Percentiles rank a stretch among this genome's conserved stretches.
Conservation (phyloP, 2,888 invertebrate genomes). For the Hypena proboscidalis region DNA sequence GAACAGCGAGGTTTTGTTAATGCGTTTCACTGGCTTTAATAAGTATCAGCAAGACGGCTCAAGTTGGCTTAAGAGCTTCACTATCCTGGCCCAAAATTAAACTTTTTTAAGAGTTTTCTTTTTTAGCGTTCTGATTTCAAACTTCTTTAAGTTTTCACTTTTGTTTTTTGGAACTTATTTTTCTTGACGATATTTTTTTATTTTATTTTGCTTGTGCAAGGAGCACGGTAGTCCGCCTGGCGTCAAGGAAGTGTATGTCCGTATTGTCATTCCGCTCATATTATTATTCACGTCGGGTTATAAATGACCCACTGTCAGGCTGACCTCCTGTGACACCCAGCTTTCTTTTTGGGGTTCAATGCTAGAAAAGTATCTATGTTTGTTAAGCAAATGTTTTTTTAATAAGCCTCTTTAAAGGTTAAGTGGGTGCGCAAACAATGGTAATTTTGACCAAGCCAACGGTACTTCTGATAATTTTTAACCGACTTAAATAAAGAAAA, state of each 20-base stretch:
- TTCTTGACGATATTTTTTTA: background rate
- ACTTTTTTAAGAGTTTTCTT: too few relatives aligned
- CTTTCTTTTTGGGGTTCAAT: slow-evolving; percentile 59
- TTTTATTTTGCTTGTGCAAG: slow-evolving; percentile 24
- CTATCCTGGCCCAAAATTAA: too few relatives aligned
- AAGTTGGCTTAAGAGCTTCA: too few relatives aligned
- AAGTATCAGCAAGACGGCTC: too few relatives aligned
- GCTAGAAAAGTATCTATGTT: slow-evolving; percentile 25
- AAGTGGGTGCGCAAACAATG: too few relatives aligned
- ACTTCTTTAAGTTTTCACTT: background rate
- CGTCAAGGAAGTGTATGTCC: slow-evolving; percentile 45
- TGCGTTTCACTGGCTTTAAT: too few relatives aligned
- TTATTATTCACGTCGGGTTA: slow-evolving; percentile 65
- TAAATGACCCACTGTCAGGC: slow-evolving; percentile 69
- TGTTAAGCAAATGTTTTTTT: slow-evolving; percentile 3
- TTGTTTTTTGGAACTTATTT: background rate
- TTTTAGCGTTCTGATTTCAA: too few relatives aligned
- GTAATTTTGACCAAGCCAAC: too few relatives aligned
- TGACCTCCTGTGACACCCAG: slow-evolving; percentile 60
- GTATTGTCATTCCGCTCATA: slow-evolving; percentile 34
- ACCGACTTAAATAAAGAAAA: too few relatives aligned
- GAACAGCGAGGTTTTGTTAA: slow-evolving; percentile 18
- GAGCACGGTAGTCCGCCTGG: slow-evolving; percentile 34
- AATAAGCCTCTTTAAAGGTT: too few relatives aligned
- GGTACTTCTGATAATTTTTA: too few relatives aligned